Percentiles rank a stretch among this genome's conserved stretches.
phyloP scores from a whole-genome alignment of 2,888 invertebrate genomes.

The Sericinus montela region DNA sequence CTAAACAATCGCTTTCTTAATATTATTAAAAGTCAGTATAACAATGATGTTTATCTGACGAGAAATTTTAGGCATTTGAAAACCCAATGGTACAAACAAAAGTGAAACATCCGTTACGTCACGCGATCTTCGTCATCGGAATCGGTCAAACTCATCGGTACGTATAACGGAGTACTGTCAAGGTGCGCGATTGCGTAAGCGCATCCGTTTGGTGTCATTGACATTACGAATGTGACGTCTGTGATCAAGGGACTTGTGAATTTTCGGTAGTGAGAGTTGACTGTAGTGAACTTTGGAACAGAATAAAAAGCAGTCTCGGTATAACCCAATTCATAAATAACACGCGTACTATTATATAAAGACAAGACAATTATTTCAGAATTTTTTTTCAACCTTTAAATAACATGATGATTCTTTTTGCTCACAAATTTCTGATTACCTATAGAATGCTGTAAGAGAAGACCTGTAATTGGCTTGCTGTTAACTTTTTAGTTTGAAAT shows the following conservation, averaged over 20 bases:
- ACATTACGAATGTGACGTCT: slow-evolving; percentile 62
- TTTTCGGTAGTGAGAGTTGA: slow-evolving; percentile 44
- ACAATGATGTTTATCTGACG: slow-evolving; percentile 26
- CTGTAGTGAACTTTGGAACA: slow-evolving; percentile 22
- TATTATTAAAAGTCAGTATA: slow-evolving; percentile 23
- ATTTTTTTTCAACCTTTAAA: too few species aligned
- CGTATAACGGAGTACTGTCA: slow-evolving; percentile 59
- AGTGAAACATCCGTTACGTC: slow-evolving; percentile 45
- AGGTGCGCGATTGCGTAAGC: slow-evolving; percentile 67
- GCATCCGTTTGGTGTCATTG: slow-evolving; percentile 70
- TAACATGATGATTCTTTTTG: too few species aligned
- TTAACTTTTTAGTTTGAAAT: too few species aligned
- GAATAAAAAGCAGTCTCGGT: neutral
- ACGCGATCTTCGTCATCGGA: slow-evolving; percentile 33
- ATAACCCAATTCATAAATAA: slow-evolving; percentile 3
- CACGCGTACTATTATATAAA: neutral
- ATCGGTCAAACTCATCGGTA: slow-evolving; percentile 42
- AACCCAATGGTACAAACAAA: slow-evolving; percentile 21
- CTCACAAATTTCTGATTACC: too few species aligned
- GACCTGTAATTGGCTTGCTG: too few species aligned
- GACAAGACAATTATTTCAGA: too few species aligned
- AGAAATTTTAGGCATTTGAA: neutral
- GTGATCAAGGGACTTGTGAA: slow-evolving; percentile 38
- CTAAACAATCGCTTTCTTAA: slow-evolving; percentile 31
- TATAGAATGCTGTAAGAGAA: too few species aligned